These are phyloP conservation scores for Cremastobaeus sp. DNA, from an alignment of 2,888 invertebrate species.

Conservation along the genomic window DNA sequence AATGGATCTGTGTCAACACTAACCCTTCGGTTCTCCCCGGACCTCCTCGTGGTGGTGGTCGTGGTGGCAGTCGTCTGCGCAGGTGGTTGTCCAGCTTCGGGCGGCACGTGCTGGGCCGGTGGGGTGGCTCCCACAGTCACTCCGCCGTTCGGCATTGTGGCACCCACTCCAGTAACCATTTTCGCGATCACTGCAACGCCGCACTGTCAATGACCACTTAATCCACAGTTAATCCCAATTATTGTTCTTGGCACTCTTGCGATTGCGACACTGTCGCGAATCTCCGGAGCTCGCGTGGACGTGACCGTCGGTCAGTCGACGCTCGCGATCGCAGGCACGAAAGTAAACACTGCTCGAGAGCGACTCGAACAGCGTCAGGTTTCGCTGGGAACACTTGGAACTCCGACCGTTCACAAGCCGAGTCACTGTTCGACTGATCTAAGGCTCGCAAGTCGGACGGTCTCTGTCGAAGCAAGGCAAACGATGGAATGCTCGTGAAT, in stretches of 20 bases:
- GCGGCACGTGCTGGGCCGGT: slow-evolving; percentile 77
- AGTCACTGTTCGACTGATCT: slow-evolving; percentile 75
- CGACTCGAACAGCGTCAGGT: background rate
- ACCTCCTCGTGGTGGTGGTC: slow-evolving; percentile 71
- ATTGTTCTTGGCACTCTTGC: slow-evolving; percentile 41
- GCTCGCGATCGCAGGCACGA: too few species aligned
- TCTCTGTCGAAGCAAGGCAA: slow-evolving; percentile 74
- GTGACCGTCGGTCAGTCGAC: too few species aligned
- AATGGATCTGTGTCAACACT: slow-evolving; percentile 62
- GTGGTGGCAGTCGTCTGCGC: slow-evolving; percentile 72
- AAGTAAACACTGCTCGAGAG: background rate
- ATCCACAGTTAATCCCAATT: slow-evolving; percentile 66
- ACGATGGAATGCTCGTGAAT: slow-evolving; percentile 71
- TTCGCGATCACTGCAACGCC: slow-evolving; percentile 42
- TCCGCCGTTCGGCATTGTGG: slow-evolving; percentile 76
- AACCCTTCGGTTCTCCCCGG: slow-evolving; percentile 79
- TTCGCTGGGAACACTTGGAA: slow-evolving; percentile 11
- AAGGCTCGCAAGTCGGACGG: slow-evolving; percentile 70
- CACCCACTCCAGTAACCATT: slow-evolving; percentile 78
- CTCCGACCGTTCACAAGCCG: slow-evolving; percentile 71
- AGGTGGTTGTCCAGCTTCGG: slow-evolving; percentile 76
- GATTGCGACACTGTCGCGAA: slow-evolving; percentile 14
- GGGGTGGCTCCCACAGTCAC: slow-evolving; percentile 76
- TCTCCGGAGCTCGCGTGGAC: too few species aligned
- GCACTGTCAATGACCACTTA: slow-evolving; percentile 54